These are phyloP conservation scores for Antheraea yamamai DNA, from an alignment of 2,888 invertebrate genomes.

Conservation along the genomic window DNA sequence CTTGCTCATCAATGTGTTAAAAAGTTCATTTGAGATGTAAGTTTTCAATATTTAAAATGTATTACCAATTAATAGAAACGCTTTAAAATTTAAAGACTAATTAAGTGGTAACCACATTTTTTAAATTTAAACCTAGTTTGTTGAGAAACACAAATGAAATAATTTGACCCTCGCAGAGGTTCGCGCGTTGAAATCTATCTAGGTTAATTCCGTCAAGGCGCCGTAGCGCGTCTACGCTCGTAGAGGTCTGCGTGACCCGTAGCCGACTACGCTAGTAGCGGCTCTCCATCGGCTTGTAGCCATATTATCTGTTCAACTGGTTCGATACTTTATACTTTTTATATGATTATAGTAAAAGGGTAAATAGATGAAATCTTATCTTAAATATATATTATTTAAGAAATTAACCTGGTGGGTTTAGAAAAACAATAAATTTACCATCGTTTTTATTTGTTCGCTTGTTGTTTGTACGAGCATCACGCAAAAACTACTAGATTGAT, in stretches of 20 bases:
- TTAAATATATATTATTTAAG: no score
- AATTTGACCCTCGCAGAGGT: constrained; percentile 2
- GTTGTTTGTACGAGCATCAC: no score
- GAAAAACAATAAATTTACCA: no score
- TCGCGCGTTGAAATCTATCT: constrained; percentile 21
- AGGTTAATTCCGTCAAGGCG: background rate
- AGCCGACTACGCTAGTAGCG: constrained; percentile 20
- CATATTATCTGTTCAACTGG: background rate
- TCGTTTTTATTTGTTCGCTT: no score
- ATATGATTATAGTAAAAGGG: no score
- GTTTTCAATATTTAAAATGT: no score
- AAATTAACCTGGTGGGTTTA: no score
- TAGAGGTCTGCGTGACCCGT: constrained; percentile 25
- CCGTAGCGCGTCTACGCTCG: constrained; percentile 32
- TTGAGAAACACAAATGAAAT: background rate
- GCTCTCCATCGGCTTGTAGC: background rate
- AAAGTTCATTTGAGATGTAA: no score
- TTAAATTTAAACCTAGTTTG: background rate
- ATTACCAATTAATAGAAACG: no score
- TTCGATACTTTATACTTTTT: background rate
- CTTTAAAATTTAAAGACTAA: background rate
- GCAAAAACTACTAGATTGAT: no score
- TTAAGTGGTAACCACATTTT: background rate
- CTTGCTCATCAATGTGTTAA: no score
- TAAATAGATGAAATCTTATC: no score